Conservation (phyloP, 1,140 invertebrate genomes). For the Mactra quadrangularis region DNA sequence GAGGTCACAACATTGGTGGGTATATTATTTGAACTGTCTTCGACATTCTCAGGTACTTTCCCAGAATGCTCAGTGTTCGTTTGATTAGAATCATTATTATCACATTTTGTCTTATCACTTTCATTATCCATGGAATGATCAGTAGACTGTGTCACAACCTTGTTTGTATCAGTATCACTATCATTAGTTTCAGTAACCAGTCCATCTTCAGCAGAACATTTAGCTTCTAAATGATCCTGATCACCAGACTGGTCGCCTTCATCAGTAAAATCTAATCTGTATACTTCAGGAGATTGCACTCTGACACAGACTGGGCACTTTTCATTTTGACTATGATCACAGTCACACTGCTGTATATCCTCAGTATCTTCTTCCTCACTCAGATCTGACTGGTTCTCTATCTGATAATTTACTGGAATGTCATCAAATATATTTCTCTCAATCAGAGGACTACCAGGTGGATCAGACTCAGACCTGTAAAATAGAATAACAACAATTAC, state of each 20-base stretch:
- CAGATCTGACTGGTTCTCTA: constrained; percentile 45
- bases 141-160: constrained; percentile 12
- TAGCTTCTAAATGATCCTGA: neutral
- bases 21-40: neutral
- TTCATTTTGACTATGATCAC: constrained; percentile 52
- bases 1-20: neutral
- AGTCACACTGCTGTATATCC: constrained; percentile 41
- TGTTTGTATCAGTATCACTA: constrained; percentile 1
- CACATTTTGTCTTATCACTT: constrained; percentile 7
- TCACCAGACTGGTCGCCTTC: constrained; percentile 54
- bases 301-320: constrained; percentile 58
- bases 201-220: neutral
- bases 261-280: constrained; percentile 63
- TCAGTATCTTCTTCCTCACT: constrained; percentile 35
- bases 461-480: constrained; percentile 57
- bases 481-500: neutral
- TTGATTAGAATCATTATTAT: constrained; percentile 2
- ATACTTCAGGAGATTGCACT: constrained; percentile 58
- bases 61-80: neutral
- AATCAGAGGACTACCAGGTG: constrained; percentile 34
- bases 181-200: neutral
- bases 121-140: neutral
- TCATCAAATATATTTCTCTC: constrained; percentile 47
- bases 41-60: too few relatives aligned
- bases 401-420: constrained; percentile 40